Conservation (phyloP, 2,888 invertebrate genomes). For the Seira ritae region DNA sequence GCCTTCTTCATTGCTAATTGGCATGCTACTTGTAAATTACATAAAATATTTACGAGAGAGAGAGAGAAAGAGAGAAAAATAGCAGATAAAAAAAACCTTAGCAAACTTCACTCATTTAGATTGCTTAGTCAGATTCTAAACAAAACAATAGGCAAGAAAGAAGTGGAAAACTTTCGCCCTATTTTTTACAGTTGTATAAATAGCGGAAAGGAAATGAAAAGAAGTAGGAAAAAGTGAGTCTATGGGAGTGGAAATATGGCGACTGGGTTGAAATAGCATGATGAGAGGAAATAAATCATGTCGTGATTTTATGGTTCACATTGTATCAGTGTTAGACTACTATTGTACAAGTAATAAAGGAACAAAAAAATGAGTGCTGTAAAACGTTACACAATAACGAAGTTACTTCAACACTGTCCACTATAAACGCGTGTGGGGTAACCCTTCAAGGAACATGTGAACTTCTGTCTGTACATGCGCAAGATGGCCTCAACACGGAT, state of each 20-base stretch:
- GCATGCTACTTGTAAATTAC: conserved; percentile 55
- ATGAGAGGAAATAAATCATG: conserved; percentile 53
- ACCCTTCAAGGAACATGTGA: too few species aligned
- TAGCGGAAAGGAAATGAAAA: background rate
- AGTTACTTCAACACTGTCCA: too few species aligned
- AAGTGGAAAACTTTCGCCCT: too few species aligned
- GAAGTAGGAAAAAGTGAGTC: background rate
- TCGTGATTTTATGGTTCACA: conserved; percentile 55
- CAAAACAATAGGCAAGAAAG: too few species aligned
- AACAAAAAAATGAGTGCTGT: too few species aligned
- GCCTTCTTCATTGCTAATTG: conserved; percentile 53
- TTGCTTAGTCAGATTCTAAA: background rate
- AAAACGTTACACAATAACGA: too few species aligned
- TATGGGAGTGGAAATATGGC: conserved; percentile 11
- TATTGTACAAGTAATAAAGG: too few species aligned
- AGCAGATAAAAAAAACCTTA: background rate
- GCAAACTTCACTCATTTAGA: conserved; percentile 11
- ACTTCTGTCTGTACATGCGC: too few species aligned
- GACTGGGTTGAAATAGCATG: conserved; percentile 42
- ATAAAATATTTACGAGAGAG: conserved; percentile 33
- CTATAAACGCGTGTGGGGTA: too few species aligned
- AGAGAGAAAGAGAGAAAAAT: too few species aligned
- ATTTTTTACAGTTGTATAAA: background rate
- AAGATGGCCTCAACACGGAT: too few species aligned
- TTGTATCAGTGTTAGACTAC: conserved; percentile 43